Evolutionary conservation across 2,113 vertebrate species (phyloP), one percentile per base, ranked within the genome.

Genomic region (Sapayoa aenigma): DNA sequence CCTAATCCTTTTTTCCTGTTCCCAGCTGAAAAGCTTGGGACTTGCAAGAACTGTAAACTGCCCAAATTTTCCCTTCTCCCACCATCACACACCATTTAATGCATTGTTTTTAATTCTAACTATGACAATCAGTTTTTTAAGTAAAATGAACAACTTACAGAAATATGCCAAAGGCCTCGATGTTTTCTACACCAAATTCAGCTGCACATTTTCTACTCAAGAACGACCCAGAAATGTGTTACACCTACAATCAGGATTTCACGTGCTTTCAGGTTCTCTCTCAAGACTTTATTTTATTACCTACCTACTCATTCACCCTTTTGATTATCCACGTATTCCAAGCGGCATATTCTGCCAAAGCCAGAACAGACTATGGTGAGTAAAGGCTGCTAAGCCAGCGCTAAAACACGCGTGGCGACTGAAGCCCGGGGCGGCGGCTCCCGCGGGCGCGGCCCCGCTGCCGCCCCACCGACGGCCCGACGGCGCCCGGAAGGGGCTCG

Each of bases 291-390:
- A 31, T 33, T 27, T 63, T 6, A n/a, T 53, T 14, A 46, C 12
- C 52, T 16, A 20, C 31, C 16, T 2, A 20, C 47, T 20, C 28
- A 58, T 6, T 19, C 52, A 10, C 44, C 21, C 27, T 63, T 73
- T 12, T 23, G 28, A 12, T 44, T 22, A 33, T 2, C 68, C 37
- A 50, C 44, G 24, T 33, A 82, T 5, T 12, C 6, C 6, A 3
- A 22, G 24, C 5, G 31, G 49, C 53, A 25, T 1, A 5, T 1
- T 28, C 28, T 2, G 18, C 30, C 12, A 3, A 15, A 25, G 8
- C 1, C 9, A 6, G 33, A 23, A 19, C 6, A 8, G 52, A 20
- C 37, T 12, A 1, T 1, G 1, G 20, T 0, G 25, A 31, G 12
- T 1, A 11, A 63, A 27, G n/a, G n/a, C n/a, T n/a, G n/a, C n/a